Base-by-base conservation (phyloP, 2,113 vertebrate species). In the Odontesthes bonariensis region DNA sequence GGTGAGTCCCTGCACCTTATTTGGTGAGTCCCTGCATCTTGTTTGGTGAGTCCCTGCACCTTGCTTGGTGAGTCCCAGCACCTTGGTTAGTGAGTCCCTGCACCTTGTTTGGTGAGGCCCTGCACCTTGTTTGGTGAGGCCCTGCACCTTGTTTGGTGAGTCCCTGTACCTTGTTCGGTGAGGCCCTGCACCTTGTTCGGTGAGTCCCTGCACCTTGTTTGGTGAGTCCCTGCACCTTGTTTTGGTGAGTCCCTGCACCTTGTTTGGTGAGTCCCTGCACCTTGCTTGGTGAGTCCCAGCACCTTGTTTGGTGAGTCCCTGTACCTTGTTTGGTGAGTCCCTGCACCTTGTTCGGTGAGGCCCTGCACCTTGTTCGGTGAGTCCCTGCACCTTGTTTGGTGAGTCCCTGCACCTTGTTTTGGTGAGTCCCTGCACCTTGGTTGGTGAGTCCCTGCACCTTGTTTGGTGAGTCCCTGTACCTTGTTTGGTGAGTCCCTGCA, bases 401-500 rank as follows among this genome's bases (percentile, higher is more conserved):
- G 93, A n/a, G n/a, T n/a, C n/a, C n/a, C n/a, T n/a, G n/a, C n/a
- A n/a, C n/a, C n/a, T n/a, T n/a, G n/a, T n/a, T n/a, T n/a, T n/a
- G n/a, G n/a, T n/a, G n/a, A n/a, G n/a, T n/a, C n/a, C n/a, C 93
- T 99, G 98, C 90, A 98, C 97, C 0, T 91, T 99, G 3, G 99
- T 99, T 2, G 98, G 98, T 99, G 93, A n/a, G n/a, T n/a, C n/a
- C n/a, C 93, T 99, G 98, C 90, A 98, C 97, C 0, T 91, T 99
- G 3, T 99, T 99, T 2, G 98, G 98, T 99, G 93, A n/a, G n/a
- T n/a, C n/a, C n/a, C 93, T 99, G 98, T 90, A 98, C 97, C 0
- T 91, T 99, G 3, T 99, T 99, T 2, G 98, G 98, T 99, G 93
- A n/a, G n/a, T n/a, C n/a, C n/a, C n/a, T n/a, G n/a, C n/a, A n/a